Evolutionary conservation across 2,113 vertebrate species (phyloP), one percentile per base, ranked within the genome.

Genomic region (Sebastes fasciatus): DNA sequence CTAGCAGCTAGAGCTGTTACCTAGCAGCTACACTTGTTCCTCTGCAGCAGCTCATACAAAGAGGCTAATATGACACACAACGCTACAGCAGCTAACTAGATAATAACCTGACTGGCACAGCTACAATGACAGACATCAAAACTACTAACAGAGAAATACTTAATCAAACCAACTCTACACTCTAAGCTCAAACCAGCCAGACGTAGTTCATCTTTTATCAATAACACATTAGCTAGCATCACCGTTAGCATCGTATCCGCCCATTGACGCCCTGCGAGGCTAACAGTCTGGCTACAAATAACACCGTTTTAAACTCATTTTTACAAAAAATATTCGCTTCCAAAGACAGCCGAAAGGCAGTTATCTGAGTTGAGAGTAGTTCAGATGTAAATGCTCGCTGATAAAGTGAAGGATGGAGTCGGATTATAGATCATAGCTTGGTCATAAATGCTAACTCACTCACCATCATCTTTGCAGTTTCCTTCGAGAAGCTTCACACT

Each of bases 381-480:
- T 0, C 2, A 0, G 54, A 0, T 6, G 13, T 0, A 9, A 5
- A 46, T 65, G 1, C 0, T 8, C 0, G 2, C 1, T 0, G 19
- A 55, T 2, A 74, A 74, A 68, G 0, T 8, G 7, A n/a, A 75
- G 76, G 94, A 95, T 95, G 92, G 80, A 52, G 8, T 0, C 1
- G 75, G 93, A 95, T 95, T 92, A 9, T 1, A 16, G 1, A 4
- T 57, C 26, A 9, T 10, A 51, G 19, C 48, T 16, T 0, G 4
- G 2, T 51, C 69, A 57, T 63, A 45, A 52, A 79, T 8, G 89
- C 85, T 89, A 89, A 46, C 16, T 72, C 63, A 93, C 94, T 94
- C 91, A 95, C 94, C 94, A 95, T 95, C 94, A 95, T 95, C 89
- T 93, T 93, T 73, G 91, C 92, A 34, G 90, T 91, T 34, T 93